Evolutionary conservation across 1,140 invertebrate genomes (phyloP), one percentile per base, ranked within the genome.

Genomic region (Daktulosphaira vitifoliae): DNA sequence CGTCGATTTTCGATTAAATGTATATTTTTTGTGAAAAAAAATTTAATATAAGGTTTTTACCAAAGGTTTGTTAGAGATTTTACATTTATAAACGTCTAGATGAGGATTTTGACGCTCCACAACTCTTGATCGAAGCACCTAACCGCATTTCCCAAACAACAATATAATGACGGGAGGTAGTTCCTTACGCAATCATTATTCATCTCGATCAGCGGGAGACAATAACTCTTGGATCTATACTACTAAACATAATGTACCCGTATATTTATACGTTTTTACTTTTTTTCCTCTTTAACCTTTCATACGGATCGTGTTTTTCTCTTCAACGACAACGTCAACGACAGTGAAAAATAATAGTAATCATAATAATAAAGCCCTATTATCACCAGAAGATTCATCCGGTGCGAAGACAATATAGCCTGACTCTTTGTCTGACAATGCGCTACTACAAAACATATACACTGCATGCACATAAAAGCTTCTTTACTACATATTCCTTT

Each of bases 361-460:
- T 33, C 29, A 39, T 38, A 39, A 38, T 54, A 54, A 54, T 54
- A 54, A 54, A 54, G 20, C 22, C 33, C 38, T 54, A 44, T 22
- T 59, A 59, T 56, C 22, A 22, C 42, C 13, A 18, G 15, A 20
- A 44, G 23, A 44, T 29, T 59, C 11, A 3, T 44, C 22, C 25
- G 38, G 20, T 4, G 6, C 18, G 4, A 0, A 18, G 33, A 56
- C 53, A 56, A 56, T 56, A 42, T n/a, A 13, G 13, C 22, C 22
- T 42, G 18, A 23, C 15, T 42, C 22, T 44, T 23, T 56, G 20
- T 54, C 33, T 33, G 29, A 33, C 37, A 1, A 6, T 20, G 2
- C 8, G 23, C 33, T 22, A 54, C 37, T 38, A 23, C 52, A 54
- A 4, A 33, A 33, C 11, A 33, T 11, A 33, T 11, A 33, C n/a